These are phyloP conservation scores for Clarias fuscus DNA, from an alignment of 2,797 vertebrate genomes.

Conservation along the genomic window DNA sequence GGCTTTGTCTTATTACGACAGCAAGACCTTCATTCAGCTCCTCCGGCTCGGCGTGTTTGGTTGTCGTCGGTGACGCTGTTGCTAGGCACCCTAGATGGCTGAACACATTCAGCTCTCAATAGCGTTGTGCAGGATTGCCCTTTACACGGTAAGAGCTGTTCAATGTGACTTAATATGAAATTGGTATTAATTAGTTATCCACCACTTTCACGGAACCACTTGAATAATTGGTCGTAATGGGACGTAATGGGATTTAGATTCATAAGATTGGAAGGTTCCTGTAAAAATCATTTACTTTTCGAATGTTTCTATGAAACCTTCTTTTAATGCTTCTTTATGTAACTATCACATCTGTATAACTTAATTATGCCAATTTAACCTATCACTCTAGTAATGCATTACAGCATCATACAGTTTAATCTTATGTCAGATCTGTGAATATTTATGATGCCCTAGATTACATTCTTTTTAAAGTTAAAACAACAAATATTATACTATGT, in stretches of 20 bases:
- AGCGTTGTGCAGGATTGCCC: constrained; percentile 90
- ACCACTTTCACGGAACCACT: constrained; percentile 5
- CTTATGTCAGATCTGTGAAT: too few species aligned
- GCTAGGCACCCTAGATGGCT: constrained; percentile 79
- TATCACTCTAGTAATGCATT: too few species aligned
- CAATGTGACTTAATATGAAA: constrained; percentile 2
- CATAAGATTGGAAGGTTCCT: neutral
- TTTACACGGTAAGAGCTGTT: constrained; percentile 83
- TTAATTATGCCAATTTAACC: neutral
- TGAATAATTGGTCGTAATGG: neutral
- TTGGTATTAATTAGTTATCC: neutral
- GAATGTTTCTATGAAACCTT: neutral
- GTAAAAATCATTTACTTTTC: neutral
- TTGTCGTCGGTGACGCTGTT: constrained; percentile 77
- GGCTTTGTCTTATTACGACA: constrained; percentile 53
- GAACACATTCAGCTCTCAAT: constrained; percentile 89
- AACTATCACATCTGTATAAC: neutral
- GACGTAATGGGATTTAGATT: neutral
- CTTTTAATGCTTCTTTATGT: neutral
- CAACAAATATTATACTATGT: neutral
- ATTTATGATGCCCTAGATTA: neutral
- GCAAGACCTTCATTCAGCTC: constrained; percentile 65
- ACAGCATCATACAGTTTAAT: neutral
- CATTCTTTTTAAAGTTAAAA: neutral
- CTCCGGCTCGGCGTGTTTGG: constrained; percentile 72